Evolutionary conservation across 2,113 vertebrate species (phyloP), one percentile per base, ranked within the genome.

Genomic region (Tympanuchus pallidicinctus): DNA sequence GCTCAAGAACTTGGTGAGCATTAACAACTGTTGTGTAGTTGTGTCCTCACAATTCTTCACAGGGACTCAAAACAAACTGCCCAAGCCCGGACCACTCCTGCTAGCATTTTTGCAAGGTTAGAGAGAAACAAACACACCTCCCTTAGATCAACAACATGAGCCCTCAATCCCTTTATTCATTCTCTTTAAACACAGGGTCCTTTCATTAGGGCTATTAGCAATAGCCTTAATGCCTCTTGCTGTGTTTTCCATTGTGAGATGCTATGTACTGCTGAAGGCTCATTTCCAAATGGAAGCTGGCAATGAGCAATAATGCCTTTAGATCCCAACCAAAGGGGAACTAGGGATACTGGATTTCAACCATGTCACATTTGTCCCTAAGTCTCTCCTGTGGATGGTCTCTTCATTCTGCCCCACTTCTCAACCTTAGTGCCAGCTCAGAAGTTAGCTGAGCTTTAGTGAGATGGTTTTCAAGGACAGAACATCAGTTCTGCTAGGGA

Each of bases 61-160:
- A 13, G 32, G 52, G 34, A 81, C 80, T 54, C 88, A 43, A 67
- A 87, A 69, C 11, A 79, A 94, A 82, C 34, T 61, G 25, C 63
- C 72, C 65, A 27, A 42, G 20, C 34, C 60, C 12, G 13, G 7
- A 15, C 11, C 6, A 4, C 50, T 56, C 12, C 11, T 42, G 78
- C 32, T 5, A 4, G 50, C 1, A 1, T 54, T 52, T 11, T 74
- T 52, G 76, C 54, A 17, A 13, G 54, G 12, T 38, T 9, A 6
- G 34, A 90, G 48, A 80, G 86, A 86, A 73, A 61, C 63, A 92
- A 92, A 76, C 72, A 88, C 86, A 34, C 42, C 34, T 61, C 65
- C 76, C 77, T 89, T 81, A 38, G 61, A 12, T 50, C 90, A 95
- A 82, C 87, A 92, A 15, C 15, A 0, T 32, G 50, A 92, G 65